Base-by-base conservation (phyloP, 2,113 vertebrate genomes). In the Pterophyllum scalare region DNA sequence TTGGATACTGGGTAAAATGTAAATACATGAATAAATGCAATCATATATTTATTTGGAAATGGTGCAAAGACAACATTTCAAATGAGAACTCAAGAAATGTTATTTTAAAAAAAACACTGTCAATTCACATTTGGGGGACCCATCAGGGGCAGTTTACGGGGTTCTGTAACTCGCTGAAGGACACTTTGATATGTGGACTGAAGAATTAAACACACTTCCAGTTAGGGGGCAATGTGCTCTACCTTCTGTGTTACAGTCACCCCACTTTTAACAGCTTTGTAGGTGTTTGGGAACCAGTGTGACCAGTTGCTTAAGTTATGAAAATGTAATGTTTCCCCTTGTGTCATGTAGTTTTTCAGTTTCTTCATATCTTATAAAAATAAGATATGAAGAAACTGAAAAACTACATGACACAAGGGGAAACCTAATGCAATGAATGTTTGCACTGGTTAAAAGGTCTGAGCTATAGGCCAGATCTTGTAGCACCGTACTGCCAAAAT, bases 201-300 rank as follows among this genome's bases (percentile, higher is more conserved):
- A 38, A 26, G 64, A 38, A 43, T 64, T 9, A 64, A 40, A 24
- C 59, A 24, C n/a, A 57, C 56, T 22, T 22, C 10, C 1, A 58
- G 22, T 61, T 61, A 35, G 59, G 2, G 31, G 33, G 8, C n/a
- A 6, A 1, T 20, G 28, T 61, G 28, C 33, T 35, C 5, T 35
- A 61, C 33, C 2, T 28, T 61, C 59, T 5, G 54, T n/a, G 54
- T 56, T 7, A 22, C 62, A 19, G 38, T 40, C 9, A 3, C 38
- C 38, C 8, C 28, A 28, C 2, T 6, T 67, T 49, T 0, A 49
- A 24, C 40, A 49, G 22, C 64, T 40, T 15, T 46, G 22, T 6
- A 0, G 17, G 9, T 12, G 24, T 70, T 70, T 70, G 43, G 15
- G 15, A 10, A 49, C 24, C 14, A 12, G 1, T 13, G 13, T 14